A percentile compares a stretch with the other conserved stretches of the same genome.
These are phyloP conservation scores for Nothobranchius kuhntae DNA, from an alignment of 2,113 vertebrate species.

Conservation along the genomic window DNA sequence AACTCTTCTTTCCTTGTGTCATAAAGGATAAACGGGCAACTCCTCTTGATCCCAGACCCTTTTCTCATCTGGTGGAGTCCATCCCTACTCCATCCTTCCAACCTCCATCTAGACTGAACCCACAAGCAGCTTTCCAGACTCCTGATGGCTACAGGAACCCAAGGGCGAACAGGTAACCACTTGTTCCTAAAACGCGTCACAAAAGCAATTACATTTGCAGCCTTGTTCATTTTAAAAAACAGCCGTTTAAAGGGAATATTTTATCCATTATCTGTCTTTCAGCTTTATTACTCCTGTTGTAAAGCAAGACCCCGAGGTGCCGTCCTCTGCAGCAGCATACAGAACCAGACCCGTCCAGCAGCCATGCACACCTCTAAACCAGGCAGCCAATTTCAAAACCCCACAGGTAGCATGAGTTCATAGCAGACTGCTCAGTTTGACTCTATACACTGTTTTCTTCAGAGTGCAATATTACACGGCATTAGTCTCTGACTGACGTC, in stretches of 20 bases:
- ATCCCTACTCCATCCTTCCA: constrained; percentile 70
- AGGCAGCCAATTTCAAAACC: constrained; percentile 45
- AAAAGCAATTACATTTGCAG: not conserved
- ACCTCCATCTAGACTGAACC: constrained; percentile 59
- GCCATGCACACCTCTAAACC: constrained; percentile 68
- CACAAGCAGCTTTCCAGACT: constrained; percentile 77
- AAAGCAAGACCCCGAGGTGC: constrained; percentile 74
- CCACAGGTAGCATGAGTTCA: constrained; percentile 59
- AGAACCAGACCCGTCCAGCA: constrained; percentile 58
- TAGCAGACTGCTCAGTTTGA: not conserved
- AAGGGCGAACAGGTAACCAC: constrained; percentile 77
- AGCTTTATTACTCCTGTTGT: constrained; percentile 89
- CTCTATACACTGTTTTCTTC: not conserved
- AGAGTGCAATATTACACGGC: too few relatives aligned
- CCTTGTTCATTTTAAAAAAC: too few relatives aligned
- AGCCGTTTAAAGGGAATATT: not conserved
- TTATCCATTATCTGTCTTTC: not conserved
- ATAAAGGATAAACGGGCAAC: constrained; percentile 76
- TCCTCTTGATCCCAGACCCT: constrained; percentile 69
- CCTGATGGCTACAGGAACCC: constrained; percentile 76
- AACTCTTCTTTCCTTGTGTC: not conserved
- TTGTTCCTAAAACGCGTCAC: not conserved
- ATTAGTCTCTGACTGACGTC: too few relatives aligned
- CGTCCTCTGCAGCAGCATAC: constrained; percentile 80
- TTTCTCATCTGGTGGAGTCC: constrained; percentile 54